Conservation (phyloP, 2,113 vertebrate genomes). For the Eulemur macaco region DNA sequence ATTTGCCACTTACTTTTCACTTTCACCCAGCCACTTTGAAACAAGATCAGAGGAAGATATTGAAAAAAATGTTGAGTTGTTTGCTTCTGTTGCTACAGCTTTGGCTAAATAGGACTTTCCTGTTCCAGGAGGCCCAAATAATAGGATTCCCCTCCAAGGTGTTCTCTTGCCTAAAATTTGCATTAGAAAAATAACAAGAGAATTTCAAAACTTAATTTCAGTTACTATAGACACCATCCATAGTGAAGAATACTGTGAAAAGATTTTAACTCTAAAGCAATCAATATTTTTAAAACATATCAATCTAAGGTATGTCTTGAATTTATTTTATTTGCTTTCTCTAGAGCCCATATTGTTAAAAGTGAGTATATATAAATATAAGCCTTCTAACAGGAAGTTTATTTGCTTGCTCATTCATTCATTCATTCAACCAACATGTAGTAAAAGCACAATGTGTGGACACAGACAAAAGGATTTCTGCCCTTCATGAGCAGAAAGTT, state of each 20-base stretch:
- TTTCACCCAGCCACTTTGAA: constrained; percentile 99
- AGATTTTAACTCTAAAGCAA: not conserved
- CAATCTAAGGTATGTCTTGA: not conserved
- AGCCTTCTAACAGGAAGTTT: not conserved
- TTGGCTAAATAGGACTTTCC: constrained; percentile 98
- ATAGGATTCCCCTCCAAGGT: constrained; percentile 96
- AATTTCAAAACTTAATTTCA: not conserved
- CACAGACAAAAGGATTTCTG: not conserved
- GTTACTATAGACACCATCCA: not conserved
- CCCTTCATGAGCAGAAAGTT: too few species aligned
- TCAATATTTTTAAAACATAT: not conserved
- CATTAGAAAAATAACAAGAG: constrained; percentile 33
- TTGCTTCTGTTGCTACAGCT: constrained; percentile 98
- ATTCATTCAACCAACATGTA: not conserved
- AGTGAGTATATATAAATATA: not conserved
- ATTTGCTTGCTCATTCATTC: not conserved
- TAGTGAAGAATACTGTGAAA: not conserved
- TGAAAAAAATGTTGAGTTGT: constrained; percentile 99
- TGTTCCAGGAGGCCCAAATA: constrained; percentile 98
- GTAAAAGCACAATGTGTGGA: not conserved
- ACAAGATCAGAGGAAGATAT: constrained; percentile 97
- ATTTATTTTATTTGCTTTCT: not conserved
- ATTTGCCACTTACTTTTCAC: constrained; percentile 93
- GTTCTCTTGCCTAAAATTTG: constrained; percentile 93
- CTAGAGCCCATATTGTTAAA: not conserved